A percentile compares a stretch with the other conserved stretches of the same genome.
Evolutionary conservation across 1,140 invertebrate species (phyloP).

Genomic region (Delia radicum): DNA sequence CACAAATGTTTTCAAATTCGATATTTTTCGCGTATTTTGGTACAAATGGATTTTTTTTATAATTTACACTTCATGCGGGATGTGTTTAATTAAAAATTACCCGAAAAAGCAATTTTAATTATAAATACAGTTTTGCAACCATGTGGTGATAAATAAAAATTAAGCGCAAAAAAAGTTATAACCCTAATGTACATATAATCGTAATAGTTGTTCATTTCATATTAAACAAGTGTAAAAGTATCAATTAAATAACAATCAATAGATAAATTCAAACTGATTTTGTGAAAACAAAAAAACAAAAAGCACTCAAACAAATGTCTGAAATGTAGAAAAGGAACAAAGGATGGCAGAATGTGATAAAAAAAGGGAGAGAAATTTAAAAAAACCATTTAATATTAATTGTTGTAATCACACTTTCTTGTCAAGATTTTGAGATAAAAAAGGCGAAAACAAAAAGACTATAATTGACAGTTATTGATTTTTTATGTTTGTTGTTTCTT

Average conservation of each 20-base stretch:
- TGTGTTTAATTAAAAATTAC: no score
- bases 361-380: no score
- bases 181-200: no score
- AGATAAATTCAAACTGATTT: not conserved
- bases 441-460: not conserved
- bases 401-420: not conserved
- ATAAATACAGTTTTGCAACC: not conserved
- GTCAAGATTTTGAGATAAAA: not conserved
- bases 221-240: conserved; percentile 1
- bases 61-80: no score
- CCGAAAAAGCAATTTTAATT: not conserved
- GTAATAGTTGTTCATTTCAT: no score
- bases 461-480: conserved; percentile 8
- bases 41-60: no score
- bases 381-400: conserved; percentile 12
- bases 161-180: no score
- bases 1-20: no score
- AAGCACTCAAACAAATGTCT: no score
- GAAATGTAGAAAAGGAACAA: no score
- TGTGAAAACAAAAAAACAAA: not conserved
- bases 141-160: not conserved
- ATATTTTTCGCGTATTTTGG: no score
- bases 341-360: no score
- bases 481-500: not conserved
- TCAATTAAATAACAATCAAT: conserved; percentile 17